Percentiles rank a stretch among this genome's conserved stretches.
phyloP scores from a whole-genome alignment of 2,797 vertebrate species.

The Ptychadena robeensis region DNA sequence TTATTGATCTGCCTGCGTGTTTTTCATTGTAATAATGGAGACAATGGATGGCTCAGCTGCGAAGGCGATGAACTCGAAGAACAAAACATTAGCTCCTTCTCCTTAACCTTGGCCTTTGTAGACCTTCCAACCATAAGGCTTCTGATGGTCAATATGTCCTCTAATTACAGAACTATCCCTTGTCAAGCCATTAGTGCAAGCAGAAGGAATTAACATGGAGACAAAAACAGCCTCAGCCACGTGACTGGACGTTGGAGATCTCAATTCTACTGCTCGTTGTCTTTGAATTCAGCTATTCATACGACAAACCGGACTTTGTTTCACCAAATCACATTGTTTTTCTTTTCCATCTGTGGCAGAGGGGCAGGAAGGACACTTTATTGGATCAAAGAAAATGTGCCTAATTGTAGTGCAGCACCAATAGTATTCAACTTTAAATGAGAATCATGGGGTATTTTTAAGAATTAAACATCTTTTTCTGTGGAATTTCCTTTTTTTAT shows the following conservation, averaged over 20 bases:
- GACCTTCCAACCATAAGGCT: conserved; percentile 1
- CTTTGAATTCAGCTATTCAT: conserved; percentile 24
- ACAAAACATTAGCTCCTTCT: conserved; percentile 9
- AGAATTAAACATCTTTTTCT: not conserved
- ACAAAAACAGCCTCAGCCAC: not conserved
- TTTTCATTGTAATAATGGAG: conserved; percentile 12
- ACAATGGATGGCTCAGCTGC: conserved; percentile 23
- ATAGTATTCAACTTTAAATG: not conserved
- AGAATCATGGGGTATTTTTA: not conserved
- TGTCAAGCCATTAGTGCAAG: conserved; percentile 20
- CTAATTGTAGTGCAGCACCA: not conserved
- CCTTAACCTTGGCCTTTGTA: conserved; percentile 23
- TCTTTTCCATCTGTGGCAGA: conserved; percentile 34
- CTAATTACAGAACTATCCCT: conserved; percentile 1
- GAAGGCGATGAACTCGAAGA: conserved; percentile 1
- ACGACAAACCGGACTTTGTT: conserved; percentile 7
- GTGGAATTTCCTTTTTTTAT: no score
- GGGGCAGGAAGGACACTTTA: conserved; percentile 22
- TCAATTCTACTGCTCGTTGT: not conserved
- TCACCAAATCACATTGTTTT: conserved; percentile 25
- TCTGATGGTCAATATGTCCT: conserved; percentile 1
- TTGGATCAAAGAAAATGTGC: not conserved
- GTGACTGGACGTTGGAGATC: conserved; percentile 9
- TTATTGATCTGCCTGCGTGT: conserved; percentile 34
- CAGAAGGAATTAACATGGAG: not conserved